phyloP scores from a whole-genome alignment of 2,113 vertebrate genomes.

The zebrafish (Danio rerio) region DNA sequence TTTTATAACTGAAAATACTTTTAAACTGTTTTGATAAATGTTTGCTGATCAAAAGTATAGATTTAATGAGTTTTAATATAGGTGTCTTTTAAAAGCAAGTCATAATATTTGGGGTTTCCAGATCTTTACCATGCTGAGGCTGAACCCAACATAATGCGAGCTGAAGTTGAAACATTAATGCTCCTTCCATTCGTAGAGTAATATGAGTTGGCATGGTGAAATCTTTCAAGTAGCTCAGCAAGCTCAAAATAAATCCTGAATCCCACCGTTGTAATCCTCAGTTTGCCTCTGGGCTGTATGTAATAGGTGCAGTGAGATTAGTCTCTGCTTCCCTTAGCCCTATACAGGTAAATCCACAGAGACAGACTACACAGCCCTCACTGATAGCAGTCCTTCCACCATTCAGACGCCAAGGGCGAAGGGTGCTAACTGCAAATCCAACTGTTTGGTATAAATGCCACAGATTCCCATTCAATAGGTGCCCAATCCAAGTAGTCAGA shows the following conservation, averaged over 20 bases:
- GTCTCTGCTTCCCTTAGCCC: slow-evolving; percentile 58
- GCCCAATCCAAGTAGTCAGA: neutral
- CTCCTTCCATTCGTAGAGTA: slow-evolving; percentile 8
- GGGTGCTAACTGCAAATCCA: slow-evolving; percentile 40
- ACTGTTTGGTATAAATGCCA: slow-evolving; percentile 29
- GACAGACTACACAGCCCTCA: slow-evolving; percentile 14
- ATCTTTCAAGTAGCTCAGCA: slow-evolving; percentile 42
- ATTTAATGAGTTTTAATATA: neutral
- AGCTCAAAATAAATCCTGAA: slow-evolving; percentile 66
- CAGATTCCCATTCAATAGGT: slow-evolving; percentile 4
- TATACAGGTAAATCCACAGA: slow-evolving; percentile 62
- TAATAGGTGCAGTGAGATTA: slow-evolving; percentile 68
- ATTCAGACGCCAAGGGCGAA: slow-evolving; percentile 32
- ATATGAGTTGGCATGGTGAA: neutral
- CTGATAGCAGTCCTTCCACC: slow-evolving; percentile 41
- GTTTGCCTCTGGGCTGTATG: slow-evolving; percentile 45
- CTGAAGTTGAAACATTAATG: slow-evolving; percentile 17
- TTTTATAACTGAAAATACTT: no score
- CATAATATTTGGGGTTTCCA: neutral
- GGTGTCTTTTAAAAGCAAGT: no score
- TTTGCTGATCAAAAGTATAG: no score
- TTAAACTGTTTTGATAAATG: no score
- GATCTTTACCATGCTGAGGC: neutral
- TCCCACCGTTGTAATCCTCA: slow-evolving; percentile 69
- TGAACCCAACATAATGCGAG: neutral